Conservation (phyloP, 2,888 invertebrate genomes). For the Coelopa pilipes region DNA sequence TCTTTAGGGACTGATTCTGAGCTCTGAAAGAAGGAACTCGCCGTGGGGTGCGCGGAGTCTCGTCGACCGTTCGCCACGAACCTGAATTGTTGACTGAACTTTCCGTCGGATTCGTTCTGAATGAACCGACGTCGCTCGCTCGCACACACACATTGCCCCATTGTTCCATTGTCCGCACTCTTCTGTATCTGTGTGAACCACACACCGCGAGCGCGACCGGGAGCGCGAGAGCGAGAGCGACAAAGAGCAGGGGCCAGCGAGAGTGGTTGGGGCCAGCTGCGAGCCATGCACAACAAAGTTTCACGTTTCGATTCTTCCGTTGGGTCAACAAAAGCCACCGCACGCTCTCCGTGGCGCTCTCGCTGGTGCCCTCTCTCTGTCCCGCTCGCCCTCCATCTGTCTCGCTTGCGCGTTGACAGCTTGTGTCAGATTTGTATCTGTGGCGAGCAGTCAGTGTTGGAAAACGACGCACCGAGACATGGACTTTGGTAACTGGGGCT, state of each 20-base stretch:
- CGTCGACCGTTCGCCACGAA: slow-evolving; percentile 24
- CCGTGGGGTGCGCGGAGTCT: not conserved
- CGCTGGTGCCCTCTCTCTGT: too few relatives aligned
- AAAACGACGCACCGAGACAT: too few relatives aligned
- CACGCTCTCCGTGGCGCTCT: too few relatives aligned
- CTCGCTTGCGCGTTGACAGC: too few relatives aligned
- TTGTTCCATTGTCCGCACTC: not conserved
- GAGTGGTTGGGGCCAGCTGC: slow-evolving; percentile 1
- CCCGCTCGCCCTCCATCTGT: too few relatives aligned
- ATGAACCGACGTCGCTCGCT: slow-evolving; percentile 14
- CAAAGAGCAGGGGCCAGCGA: too few relatives aligned
- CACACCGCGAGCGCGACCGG: too few relatives aligned
- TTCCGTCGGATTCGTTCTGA: slow-evolving; percentile 16
- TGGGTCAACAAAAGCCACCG: not conserved
- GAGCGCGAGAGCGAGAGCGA: too few relatives aligned
- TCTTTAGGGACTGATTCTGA: too few relatives aligned
- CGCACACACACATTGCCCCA: not conserved
- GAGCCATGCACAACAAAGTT: not conserved
- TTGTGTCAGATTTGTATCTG: too few relatives aligned
- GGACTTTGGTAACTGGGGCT: too few relatives aligned
- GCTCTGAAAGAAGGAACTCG: not conserved
- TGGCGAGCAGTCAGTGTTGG: too few relatives aligned
- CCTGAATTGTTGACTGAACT: slow-evolving; percentile 34
- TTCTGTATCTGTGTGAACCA: not conserved
- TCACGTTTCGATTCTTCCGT: not conserved